Base-by-base conservation (phyloP, 2,888 invertebrate genomes). In the Scaeva pyrastri region DNA sequence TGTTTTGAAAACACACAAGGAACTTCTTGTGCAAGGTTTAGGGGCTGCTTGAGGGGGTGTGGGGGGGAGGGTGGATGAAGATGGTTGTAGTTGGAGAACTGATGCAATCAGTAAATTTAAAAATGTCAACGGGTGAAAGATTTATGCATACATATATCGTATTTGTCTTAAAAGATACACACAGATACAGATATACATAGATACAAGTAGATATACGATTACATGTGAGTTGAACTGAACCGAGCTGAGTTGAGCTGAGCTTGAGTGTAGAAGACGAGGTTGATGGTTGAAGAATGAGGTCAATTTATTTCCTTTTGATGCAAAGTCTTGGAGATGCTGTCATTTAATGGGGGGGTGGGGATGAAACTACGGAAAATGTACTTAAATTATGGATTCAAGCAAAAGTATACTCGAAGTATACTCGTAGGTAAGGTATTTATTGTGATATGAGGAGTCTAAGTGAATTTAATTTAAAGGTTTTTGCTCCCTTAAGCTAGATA, bases 21-120 rank as follows among this genome's bases (percentile, higher is more conserved):
- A 62, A n/a, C 43, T 45, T 43, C 14, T 23, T 16, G 16, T 31
- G 8, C 31, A 7, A 7, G 31, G 31, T 31, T 31, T 14, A 45
- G 12, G 64, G 31, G 23, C 10, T 58, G 12, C 10, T 26, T 26
- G 16, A 11, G 12, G 39, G 8, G 39, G 39, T 14, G 1, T 8
- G 12, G 6, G 0, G n/a, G n/a, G 6, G 12, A 23, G 16, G 2
- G 64, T n/a, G 8, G 31, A 0, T 52, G 39, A 10, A 2, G 1
- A 14, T 8, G 39, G 48, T 2, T 36, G n/a, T n/a, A n/a, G n/a
- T 12, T 45, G 43, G 50, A 52, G 39, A 21, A 73, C 58, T 78
- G 83, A 84, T 76, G 84, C 79, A 84, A 84, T 84, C 84, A 76
- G 84, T 80, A 80, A 80, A 72, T 84, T 79, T 80, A 68, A 84